These are phyloP conservation scores for Micromys minutus DNA, from an alignment of 2,113 vertebrate genomes.

Conservation along the genomic window DNA sequence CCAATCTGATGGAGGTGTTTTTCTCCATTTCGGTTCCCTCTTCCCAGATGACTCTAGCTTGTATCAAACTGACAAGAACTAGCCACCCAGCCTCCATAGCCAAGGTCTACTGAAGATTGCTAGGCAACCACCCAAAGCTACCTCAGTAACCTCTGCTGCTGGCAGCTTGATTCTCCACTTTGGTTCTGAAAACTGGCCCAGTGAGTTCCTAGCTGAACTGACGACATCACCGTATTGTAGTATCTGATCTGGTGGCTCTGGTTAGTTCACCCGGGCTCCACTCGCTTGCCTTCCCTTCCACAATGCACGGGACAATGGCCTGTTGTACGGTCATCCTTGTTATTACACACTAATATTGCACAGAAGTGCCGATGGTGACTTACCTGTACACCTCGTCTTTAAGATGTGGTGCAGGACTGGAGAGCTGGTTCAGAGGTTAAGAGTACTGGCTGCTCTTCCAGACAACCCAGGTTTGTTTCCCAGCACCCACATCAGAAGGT, in stretches of 20 bases:
- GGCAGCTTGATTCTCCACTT: not conserved
- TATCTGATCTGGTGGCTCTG: not conserved
- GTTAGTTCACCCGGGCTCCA: not conserved
- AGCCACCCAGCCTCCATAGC: not conserved
- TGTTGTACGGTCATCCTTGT: too few relatives aligned
- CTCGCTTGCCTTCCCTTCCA: not conserved
- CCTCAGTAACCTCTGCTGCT: accelerated
- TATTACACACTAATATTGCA: not conserved
- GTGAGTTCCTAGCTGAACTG: not conserved
- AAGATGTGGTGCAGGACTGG: not conserved
- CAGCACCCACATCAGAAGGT: not conserved
- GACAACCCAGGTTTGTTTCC: not conserved
- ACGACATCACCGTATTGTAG: too few relatives aligned
- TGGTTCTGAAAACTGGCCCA: not conserved
- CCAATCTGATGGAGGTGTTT: not conserved
- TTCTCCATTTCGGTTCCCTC: not conserved
- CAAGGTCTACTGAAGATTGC: accelerated
- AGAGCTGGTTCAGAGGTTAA: not conserved
- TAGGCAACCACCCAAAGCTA: not conserved
- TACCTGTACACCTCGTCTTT: not conserved
- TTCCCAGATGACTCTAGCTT: not conserved
- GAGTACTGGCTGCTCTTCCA: not conserved
- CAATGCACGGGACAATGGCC: accelerated
- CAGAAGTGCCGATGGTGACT: too few relatives aligned
- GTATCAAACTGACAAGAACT: not conserved